Evolutionary conservation across 2,797 vertebrate genomes (phyloP).

Genomic region (Notolabrus celidotus): DNA sequence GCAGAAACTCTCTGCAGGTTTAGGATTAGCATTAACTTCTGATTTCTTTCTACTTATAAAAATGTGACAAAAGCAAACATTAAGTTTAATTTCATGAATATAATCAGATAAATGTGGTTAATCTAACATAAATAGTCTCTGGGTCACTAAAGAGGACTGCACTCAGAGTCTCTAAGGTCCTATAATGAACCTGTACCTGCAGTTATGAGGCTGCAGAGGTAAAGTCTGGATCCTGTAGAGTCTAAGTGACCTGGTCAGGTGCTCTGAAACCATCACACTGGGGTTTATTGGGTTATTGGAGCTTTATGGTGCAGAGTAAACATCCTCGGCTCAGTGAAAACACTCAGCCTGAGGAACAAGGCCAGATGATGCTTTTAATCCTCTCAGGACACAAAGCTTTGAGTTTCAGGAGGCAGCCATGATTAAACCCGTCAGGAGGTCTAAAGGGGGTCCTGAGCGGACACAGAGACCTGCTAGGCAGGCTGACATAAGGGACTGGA

Average conservation of each 20-base stretch:
- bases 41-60: too few relatives aligned
- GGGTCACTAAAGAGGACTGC: too few relatives aligned
- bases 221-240: too few relatives aligned
- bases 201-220: too few relatives aligned
- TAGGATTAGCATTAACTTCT: too few relatives aligned
- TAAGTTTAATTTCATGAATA: too few relatives aligned
- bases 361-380: constrained; percentile 66
- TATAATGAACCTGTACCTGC: too few relatives aligned
- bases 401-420: constrained; percentile 14
- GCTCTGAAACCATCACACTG: neutral
- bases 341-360: constrained; percentile 38
- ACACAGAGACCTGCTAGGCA: neutral
- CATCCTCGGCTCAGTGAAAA: constrained; percentile 29
- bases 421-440: neutral
- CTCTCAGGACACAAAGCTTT: constrained; percentile 28
- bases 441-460: neutral
- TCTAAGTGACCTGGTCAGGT: neutral
- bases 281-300: neutral
- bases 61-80: too few relatives aligned
- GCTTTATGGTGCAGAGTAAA: constrained; percentile 31
- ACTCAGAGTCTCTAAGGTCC: too few relatives aligned
- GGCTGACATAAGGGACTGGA: constrained; percentile 41
- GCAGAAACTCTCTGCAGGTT: too few relatives aligned
- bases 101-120: too few relatives aligned
- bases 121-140: too few relatives aligned